phyloP scores from a whole-genome alignment of 2,888 invertebrate genomes.

The Drosophila lacicola region DNA sequence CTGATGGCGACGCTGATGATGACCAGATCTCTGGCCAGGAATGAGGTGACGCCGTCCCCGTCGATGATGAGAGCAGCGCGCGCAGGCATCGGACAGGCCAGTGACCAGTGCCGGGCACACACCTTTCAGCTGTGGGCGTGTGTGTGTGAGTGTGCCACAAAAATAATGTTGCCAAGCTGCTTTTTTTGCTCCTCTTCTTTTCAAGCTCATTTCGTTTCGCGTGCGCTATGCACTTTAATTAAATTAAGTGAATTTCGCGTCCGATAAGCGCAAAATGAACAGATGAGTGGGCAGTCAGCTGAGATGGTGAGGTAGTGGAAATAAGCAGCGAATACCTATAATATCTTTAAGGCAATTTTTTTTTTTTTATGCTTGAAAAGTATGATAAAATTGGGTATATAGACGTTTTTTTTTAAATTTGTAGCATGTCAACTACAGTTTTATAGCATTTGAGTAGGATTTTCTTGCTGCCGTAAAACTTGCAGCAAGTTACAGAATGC shows the following conservation, averaged over 20 bases:
- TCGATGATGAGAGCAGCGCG: constrained; percentile 7
- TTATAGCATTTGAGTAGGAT: too few species aligned
- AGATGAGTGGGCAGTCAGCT: constrained; percentile 19
- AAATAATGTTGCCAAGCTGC: constrained; percentile 53
- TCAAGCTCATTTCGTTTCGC: constrained; percentile 26
- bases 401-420: background rate
- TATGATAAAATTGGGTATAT: too few species aligned
- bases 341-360: background rate
- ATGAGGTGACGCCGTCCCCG: constrained; percentile 26
- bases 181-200: constrained; percentile 14
- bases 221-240: constrained; percentile 64
- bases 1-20: constrained; percentile 55
- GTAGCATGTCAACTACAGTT: background rate
- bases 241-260: constrained; percentile 73
- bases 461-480: too few species aligned
- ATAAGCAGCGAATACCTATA: constrained; percentile 5
- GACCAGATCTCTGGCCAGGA: constrained; percentile 36
- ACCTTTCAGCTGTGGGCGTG: constrained; percentile 17
- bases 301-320: constrained; percentile 1
- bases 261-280: constrained; percentile 61
- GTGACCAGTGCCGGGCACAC: constrained; percentile 35
- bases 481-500: too few species aligned
- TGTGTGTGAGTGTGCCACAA: constrained; percentile 30
- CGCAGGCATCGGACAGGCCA: constrained; percentile 1
- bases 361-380: background rate